Base-by-base conservation (phyloP, 2,797 vertebrate genomes). In the Chelon auratus region DNA sequence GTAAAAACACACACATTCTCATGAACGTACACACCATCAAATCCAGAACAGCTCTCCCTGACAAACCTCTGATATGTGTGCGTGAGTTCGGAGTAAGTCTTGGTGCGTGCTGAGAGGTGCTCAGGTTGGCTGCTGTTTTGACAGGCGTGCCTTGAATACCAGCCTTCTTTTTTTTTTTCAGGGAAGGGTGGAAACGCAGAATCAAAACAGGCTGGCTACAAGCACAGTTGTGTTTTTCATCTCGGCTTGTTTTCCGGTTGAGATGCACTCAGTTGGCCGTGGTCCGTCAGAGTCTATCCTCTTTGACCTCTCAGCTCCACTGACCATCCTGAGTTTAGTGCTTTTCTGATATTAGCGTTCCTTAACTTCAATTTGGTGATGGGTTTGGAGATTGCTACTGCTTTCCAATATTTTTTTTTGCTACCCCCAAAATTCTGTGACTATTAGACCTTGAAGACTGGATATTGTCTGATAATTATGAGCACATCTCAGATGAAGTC, bases 61-160 rank as follows among this genome's bases (percentile, higher is more conserved):
- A 30, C 22, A 56, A 52, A 61, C 40, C 39, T 55, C 67, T 58
- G 42, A 10, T 59, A 0, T 72, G 55, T 50, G 61, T 26, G 48
- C 55, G 59, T 20, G 56, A 9, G 40, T n/a, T 37, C 12, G 60
- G 20, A 43, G 20, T 47, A 24, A 22, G 52, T 63, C 24, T 65
- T 12, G 1, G 17, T 72, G 45, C 9, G 40, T 65, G 78, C 60
- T 62, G 78, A 77, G 73, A 81, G 84, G 68, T 84, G 81, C 69
- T 60, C 71, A 77, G 83, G 82, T 85, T 84, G 80, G 84, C 84
- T 83, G 74, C 78, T 92, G 89, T 91, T 94, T 92, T 91, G 80
- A 92, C 78, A 89, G 78, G 78, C 81, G 22, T 82, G 87, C 84
- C 85, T 90, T 40, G 68, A 90, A 91, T 91, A 89, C 89, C 81